A percentile compares a stretch with the other conserved stretches of the same genome.
Conservation (phyloP, 2,113 vertebrate genomes). For the Engystomops pustulosus region DNA sequence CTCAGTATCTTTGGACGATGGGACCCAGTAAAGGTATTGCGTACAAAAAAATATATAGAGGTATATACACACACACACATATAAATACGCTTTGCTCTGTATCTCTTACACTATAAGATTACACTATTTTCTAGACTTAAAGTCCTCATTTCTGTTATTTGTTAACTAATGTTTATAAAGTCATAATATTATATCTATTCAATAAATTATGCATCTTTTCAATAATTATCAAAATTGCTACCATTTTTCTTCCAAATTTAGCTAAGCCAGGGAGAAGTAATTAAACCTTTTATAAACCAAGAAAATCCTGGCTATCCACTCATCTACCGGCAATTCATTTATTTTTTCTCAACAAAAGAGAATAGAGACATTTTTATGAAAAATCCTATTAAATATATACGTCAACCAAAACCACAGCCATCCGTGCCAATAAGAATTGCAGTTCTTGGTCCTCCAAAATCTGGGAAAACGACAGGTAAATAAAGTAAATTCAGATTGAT, state of each 20-base stretch:
- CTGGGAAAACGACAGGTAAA: conserved; percentile 94
- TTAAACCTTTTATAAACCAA: conserved; percentile 77
- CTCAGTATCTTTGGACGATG: conserved; percentile 85
- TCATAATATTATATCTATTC: no score
- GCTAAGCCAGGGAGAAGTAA: conserved; percentile 82
- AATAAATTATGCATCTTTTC: no score
- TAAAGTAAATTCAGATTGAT: no score
- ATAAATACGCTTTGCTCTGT: no score
- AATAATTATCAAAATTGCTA: not conserved
- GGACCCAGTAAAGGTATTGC: conserved; percentile 88
- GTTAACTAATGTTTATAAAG: no score
- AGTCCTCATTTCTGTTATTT: no score
- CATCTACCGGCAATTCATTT: conserved; percentile 87
- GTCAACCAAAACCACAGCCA: conserved; percentile 80
- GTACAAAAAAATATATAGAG: not conserved
- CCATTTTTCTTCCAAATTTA: conserved; percentile 62
- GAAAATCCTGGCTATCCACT: conserved; percentile 75
- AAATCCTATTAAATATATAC: conserved; percentile 91
- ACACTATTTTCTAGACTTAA: no score
- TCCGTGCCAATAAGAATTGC: conserved; percentile 83
- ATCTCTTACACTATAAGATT: no score
- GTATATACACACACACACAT: no score
- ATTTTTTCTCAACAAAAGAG: conserved; percentile 88
- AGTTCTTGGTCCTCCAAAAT: conserved; percentile 89
- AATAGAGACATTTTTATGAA: conserved; percentile 84